Base-by-base conservation (phyloP, 1,140 invertebrate species). In the Drosophila malerkotliana region DNA sequence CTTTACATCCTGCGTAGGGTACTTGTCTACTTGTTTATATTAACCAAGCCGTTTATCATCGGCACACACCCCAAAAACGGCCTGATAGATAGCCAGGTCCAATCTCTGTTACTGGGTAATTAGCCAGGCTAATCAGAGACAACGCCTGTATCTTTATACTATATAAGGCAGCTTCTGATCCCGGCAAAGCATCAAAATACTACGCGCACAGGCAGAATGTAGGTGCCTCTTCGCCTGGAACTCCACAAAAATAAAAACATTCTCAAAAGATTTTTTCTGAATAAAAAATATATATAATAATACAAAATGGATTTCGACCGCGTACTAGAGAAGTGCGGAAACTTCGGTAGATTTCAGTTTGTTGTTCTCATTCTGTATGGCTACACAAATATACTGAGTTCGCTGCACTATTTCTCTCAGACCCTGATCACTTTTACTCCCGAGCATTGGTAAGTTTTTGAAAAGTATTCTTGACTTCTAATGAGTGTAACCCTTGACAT, bases 301-400 rank as follows among this genome's bases (percentile, higher is more conserved):
- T 2, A 9, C 1, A 14, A 60, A 8, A 91, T 93, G 77, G 93
- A 94, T 79, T 93, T 94, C 54, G 94, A 95, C 85, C 92, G 92
- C 2, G 92, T 95, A 61, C 80, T 95, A 10, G 82, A 92, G 2
- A 92, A 94, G 58, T 93, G 94, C 32, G 95, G 95, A 0, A 93
- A 93, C 72, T 95, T 95, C 67, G 93, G 93, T 1, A 78, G 88
- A 12, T 95, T 93, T 78, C 95, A 95, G 80, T 92, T 93, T 59
- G 85, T 94, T 4, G 79, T 95, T 2, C 92, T 94, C 66, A 76
- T 93, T 15, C 64, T 94, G 2, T 93, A 94, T 44, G 93, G 93
- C 14, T 83, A 93, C 37, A 93, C 93, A 24, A 93, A 93, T 73
- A 78, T 94, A 4, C 52, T 93, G 3, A 92, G 93, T 10, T 92